A percentile compares a stretch with the other conserved stretches of the same genome.
phyloP scores from a whole-genome alignment of 2,113 vertebrate species.

The Microtus pennsylvanicus region DNA sequence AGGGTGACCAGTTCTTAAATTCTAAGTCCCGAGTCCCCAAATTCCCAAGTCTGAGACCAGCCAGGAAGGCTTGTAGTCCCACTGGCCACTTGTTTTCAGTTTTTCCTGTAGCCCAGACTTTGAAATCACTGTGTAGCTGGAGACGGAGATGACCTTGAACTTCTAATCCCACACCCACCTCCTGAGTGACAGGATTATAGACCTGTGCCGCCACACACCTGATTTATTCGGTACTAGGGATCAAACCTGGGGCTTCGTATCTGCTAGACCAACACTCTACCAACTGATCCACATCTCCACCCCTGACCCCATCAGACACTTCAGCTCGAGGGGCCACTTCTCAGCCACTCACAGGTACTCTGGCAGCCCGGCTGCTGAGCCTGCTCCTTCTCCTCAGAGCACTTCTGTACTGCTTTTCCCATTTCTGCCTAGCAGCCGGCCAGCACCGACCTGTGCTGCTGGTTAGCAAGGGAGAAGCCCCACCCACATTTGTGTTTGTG shows the following conservation, averaged over 20 bases:
- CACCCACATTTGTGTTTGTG: neutral
- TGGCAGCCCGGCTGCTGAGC: neutral
- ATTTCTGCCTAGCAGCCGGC: neutral
- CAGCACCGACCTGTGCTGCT: neutral
- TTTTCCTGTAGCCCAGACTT: neutral
- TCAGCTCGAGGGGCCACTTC: neutral
- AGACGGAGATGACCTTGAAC: neutral
- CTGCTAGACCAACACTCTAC: neutral
- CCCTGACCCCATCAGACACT: neutral
- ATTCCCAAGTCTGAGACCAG: neutral
- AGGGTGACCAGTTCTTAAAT: neutral
- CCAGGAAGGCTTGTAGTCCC: accelerated
- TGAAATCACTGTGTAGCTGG: neutral
- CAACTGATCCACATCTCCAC: neutral
- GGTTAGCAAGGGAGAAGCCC: neutral
- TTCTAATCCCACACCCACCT: neutral
- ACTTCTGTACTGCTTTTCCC: neutral
- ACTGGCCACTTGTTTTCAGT: neutral
- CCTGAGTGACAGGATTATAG: neutral
- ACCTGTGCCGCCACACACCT: neutral
- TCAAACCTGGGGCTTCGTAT: neutral
- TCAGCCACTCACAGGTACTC: neutral
- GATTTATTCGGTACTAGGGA: neutral
- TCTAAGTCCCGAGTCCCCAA: neutral
- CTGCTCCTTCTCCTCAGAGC: neutral